Percentiles rank a stretch among this genome's conserved stretches.
These are phyloP conservation scores for Congeria kusceri DNA, from an alignment of 2,888 invertebrate species.

Conservation along the genomic window DNA sequence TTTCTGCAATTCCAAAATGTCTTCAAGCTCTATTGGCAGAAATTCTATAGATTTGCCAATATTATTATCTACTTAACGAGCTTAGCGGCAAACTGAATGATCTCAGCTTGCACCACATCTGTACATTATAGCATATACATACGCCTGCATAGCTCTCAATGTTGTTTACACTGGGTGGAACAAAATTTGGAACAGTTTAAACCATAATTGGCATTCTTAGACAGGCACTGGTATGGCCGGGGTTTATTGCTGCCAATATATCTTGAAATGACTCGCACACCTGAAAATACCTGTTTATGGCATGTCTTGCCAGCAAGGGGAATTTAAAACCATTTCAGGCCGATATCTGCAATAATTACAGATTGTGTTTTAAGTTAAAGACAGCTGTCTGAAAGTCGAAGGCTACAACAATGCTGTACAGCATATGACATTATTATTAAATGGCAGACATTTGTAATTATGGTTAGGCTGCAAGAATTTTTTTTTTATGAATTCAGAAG, in stretches of 20 bases:
- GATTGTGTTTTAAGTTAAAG: no score
- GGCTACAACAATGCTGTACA: no score
- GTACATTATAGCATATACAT: no score
- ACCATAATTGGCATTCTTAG: conserved; percentile 48
- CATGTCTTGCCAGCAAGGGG: not conserved
- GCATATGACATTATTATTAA: no score
- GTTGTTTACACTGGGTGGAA: conserved; percentile 41
- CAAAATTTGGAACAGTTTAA: conserved; percentile 42
- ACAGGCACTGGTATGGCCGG: not conserved
- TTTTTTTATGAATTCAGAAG: no score
- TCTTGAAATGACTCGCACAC: conserved; percentile 24
- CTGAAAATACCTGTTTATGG: conserved; percentile 22
- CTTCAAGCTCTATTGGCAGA: conserved; percentile 48
- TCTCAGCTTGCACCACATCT: not conserved
- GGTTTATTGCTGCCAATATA: conserved; percentile 31
- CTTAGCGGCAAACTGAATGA: conserved; percentile 21
- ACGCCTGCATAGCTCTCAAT: not conserved
- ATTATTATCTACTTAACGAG: conserved; percentile 30
- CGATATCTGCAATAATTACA: no score
- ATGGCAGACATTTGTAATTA: no score
- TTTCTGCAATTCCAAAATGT: conserved; percentile 57
- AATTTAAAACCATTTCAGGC: no score
- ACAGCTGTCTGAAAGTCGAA: no score
- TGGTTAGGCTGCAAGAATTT: no score
- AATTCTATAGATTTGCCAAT: conserved; percentile 50